Percentiles rank a stretch among this genome's conserved stretches.
Evolutionary conservation across 2,113 vertebrate species (phyloP).

Genomic region (Pavo muticus): DNA sequence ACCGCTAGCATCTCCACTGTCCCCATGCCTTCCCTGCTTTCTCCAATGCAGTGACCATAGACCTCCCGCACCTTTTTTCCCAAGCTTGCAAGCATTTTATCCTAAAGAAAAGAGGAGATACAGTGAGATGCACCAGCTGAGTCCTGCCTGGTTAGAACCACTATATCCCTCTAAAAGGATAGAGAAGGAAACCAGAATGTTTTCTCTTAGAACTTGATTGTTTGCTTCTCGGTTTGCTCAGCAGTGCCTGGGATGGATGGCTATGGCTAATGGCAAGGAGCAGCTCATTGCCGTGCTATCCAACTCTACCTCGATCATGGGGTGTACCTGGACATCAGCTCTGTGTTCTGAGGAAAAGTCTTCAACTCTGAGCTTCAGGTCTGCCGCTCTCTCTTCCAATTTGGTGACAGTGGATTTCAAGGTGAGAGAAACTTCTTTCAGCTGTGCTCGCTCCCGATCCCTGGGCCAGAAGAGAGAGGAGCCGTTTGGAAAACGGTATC

Average conservation of each 20-base stretch:
- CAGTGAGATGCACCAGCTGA: neutral
- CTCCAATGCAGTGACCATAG: conserved; percentile 83
- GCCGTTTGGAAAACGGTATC: neutral
- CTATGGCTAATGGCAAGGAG: neutral
- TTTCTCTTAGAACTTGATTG: neutral
- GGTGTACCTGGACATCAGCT: conserved; percentile 82
- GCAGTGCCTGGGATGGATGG: neutral
- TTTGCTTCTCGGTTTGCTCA: neutral
- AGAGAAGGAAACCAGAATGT: neutral
- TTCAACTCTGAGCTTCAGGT: conserved; percentile 83
- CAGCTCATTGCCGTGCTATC: fast-evolving
- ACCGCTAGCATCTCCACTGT: conserved; percentile 86
- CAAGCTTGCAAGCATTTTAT: conserved; percentile 80
- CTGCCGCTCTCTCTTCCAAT: conserved; percentile 78
- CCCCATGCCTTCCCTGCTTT: conserved; percentile 78
- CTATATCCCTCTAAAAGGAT: neutral
- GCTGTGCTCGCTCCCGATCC: conserved; percentile 80
- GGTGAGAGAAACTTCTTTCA: conserved; percentile 75
- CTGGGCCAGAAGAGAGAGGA: conserved; percentile 65
- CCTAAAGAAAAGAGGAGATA: conserved; percentile 70
- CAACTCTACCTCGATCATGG: neutral
- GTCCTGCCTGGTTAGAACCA: neutral
- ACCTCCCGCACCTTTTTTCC: conserved; percentile 86
- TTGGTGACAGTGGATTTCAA: conserved; percentile 76
- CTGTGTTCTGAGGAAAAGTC: conserved; percentile 80